Conservation (phyloP, 2,888 invertebrate species). For the Andrena praecox region DNA sequence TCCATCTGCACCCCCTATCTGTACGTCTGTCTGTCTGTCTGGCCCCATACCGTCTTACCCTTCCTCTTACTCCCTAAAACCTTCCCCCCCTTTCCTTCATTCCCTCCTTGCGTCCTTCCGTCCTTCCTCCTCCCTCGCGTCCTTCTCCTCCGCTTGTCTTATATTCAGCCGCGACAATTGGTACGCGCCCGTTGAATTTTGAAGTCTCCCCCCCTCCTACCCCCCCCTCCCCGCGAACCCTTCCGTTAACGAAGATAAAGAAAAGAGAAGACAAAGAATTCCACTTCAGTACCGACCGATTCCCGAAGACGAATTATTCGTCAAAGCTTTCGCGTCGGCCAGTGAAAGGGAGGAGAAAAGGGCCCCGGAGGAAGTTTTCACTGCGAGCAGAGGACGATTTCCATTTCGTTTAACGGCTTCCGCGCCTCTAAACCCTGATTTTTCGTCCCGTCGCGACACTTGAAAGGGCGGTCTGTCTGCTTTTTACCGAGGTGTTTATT, state of each 20-base stretch:
- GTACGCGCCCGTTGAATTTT: slow-evolving; percentile 42
- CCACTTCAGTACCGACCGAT: slow-evolving; percentile 7
- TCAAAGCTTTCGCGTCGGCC: not conserved
- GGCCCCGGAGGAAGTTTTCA: slow-evolving; percentile 27
- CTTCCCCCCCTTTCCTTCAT: not conserved
- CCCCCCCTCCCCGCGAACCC: no score
- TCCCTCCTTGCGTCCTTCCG: not conserved
- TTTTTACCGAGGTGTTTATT: slow-evolving; percentile 19
- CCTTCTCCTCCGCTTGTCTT: slow-evolving; percentile 18
- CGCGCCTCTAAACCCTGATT: slow-evolving; percentile 9
- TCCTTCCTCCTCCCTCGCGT: slow-evolving; percentile 21
- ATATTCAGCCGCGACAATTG: slow-evolving; percentile 33
- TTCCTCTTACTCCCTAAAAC: slow-evolving; percentile 2
- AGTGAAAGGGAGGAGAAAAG: not conserved
- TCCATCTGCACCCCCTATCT: slow-evolving; percentile 36
- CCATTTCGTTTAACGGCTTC: slow-evolving; percentile 45
- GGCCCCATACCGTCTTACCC: slow-evolving; percentile 71
- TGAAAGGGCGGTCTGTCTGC: not conserved
- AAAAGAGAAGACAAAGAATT: slow-evolving; percentile 24
- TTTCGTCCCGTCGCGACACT: slow-evolving; percentile 10
- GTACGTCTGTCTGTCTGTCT: slow-evolving; percentile 67
- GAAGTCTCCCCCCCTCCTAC: slow-evolving; percentile 7
- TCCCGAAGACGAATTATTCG: slow-evolving; percentile 31
- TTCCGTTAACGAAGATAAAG: slow-evolving; percentile 39
- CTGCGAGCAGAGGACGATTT: slow-evolving; percentile 34